Percentiles rank a stretch among this genome's conserved stretches.
phyloP scores from a whole-genome alignment of 2,888 invertebrate species.

The Sesamia inferens region DNA sequence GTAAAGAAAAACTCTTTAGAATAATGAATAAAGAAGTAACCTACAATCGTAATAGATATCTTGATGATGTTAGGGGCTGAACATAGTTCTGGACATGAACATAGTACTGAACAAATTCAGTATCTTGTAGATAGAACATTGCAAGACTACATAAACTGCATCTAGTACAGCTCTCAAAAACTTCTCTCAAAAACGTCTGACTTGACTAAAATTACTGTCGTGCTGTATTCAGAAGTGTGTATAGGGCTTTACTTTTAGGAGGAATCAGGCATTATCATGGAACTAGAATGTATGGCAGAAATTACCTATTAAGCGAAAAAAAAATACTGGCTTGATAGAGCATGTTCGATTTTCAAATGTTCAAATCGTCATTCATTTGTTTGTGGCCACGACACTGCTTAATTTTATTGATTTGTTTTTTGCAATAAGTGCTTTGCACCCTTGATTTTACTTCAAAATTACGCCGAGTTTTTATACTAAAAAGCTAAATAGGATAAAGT shows the following conservation, averaged over 20 bases:
- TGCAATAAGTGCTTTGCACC: neutral
- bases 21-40: neutral
- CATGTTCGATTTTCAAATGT: conserved; percentile 3
- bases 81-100: neutral
- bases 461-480: neutral
- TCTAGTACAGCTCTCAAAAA: conserved; percentile 3
- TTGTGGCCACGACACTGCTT: neutral
- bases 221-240: neutral
- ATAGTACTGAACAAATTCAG: conserved; percentile 18
- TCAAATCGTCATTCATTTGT: neutral
- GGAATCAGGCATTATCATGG: neutral
- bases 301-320: neutral
- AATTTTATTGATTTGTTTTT: no score
- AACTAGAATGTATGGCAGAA: neutral
- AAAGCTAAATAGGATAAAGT: neutral
- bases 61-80: conserved; percentile 7
- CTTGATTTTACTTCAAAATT: no score
- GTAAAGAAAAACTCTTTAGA: neutral
- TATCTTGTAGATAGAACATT: conserved; percentile 6
- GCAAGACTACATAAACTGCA: no score
- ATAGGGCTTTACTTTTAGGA: neutral
- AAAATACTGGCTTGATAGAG: neutral
- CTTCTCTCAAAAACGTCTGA: no score
- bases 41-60: neutral
- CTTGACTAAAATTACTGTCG: neutral